phyloP scores from a whole-genome alignment of 1,140 invertebrate species.

The Gryon sp. region DNA sequence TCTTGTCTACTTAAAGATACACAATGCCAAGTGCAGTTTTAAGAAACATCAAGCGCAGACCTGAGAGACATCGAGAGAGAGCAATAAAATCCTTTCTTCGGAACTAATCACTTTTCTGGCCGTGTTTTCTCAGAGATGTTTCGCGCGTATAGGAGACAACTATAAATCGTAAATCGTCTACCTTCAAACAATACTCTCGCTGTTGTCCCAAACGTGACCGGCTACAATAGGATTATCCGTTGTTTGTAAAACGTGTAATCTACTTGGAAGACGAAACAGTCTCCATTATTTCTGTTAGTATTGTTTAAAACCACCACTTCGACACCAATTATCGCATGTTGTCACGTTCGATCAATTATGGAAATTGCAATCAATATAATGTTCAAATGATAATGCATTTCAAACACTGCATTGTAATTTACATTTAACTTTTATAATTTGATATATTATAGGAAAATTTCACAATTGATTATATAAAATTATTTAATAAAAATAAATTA shows the following conservation, averaged over 20 bases:
- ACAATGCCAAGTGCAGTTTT: constrained; percentile 34
- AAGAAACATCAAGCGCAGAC: constrained; percentile 43
- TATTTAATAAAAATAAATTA: too few species aligned
- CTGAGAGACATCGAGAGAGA: constrained; percentile 31
- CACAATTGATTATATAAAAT: too few species aligned
- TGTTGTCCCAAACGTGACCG: constrained; percentile 58
- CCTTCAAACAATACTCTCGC: constrained; percentile 40
- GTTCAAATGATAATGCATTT: too few species aligned
- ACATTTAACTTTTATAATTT: too few species aligned
- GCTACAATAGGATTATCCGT: constrained; percentile 60
- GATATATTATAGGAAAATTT: too few species aligned
- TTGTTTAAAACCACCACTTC: constrained; percentile 36
- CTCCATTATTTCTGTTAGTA: constrained; percentile 48
- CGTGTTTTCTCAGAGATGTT: constrained; percentile 50
- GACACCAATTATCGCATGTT: constrained; percentile 38
- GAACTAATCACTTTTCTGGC: constrained; percentile 65
- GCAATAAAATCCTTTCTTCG: constrained; percentile 64
- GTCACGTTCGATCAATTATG: constrained; percentile 39
- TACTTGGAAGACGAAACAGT: constrained; percentile 46
- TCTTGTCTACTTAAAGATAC: constrained; percentile 30
- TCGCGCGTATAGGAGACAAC: constrained; percentile 18
- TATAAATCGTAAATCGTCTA: constrained; percentile 49
- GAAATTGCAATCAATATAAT: constrained; percentile 19
- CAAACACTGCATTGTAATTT: too few species aligned
- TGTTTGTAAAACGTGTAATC: constrained; percentile 54